Evolutionary conservation across 1,140 invertebrate genomes (phyloP), one percentile per base, ranked within the genome.

Genomic region (Musca vetustissima): DNA sequence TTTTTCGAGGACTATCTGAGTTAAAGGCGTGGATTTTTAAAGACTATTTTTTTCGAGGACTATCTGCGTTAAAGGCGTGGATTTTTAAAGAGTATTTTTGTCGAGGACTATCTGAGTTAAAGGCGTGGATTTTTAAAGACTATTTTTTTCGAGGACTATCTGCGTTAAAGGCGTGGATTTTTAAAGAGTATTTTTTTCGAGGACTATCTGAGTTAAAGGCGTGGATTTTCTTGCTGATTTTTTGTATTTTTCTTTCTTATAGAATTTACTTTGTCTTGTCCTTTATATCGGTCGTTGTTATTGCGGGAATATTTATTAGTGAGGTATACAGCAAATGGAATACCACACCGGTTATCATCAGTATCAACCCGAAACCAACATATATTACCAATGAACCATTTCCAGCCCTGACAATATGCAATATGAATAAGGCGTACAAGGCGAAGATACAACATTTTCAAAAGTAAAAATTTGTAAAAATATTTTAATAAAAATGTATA

Each of bases 341-440:
- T 15, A 25, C 43, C 19, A 68, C 66, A 14, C 70, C 70, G 11
- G 59, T 68, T 25, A 71, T 71, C 13, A 19, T 71, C 8, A 59
- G 59, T 55, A 65, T 68, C 14, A 68, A 55, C 59, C 21, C 70
- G 3, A 25, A 57, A 2, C 66, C 70, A n/a, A 68, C 49, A 14
- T 57, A 28, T 21, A 68, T 71, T 17, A 66, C 67, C 15, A 17
- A 66, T 14, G 55, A 61, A 57, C 70, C 70, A 15, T 71, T 71
- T 47, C 70, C 70, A 14, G 70, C 70, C 2, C 36, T 71, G 55
- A 71, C 70, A 15, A 71, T 71, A 48, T 71, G 67, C 28, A 71
- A 71, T 53, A 53, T 92, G 77, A 93, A 93, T 77, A 89, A 90
- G 75, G 90, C 87, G 32, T 69, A 69, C 24, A 52, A 53, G 17